Conservation (phyloP, 1,140 invertebrate species). For the Scaptodrosophila lebanonensis region DNA sequence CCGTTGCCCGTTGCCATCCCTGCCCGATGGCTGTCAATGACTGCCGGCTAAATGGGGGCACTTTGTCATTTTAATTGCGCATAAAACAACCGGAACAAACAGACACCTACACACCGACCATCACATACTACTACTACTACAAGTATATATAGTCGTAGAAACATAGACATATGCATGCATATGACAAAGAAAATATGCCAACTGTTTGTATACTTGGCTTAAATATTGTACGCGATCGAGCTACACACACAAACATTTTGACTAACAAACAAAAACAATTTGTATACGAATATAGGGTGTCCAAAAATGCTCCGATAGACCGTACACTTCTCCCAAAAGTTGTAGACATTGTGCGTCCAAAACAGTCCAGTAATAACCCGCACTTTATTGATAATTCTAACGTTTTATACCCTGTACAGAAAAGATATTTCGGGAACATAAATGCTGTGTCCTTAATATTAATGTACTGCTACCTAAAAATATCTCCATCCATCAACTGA, state of each 20-base stretch:
- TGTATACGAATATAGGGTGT: too few relatives aligned
- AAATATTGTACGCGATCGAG: conserved; percentile 54
- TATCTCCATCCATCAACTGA: too few relatives aligned
- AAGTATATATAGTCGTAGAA: neutral
- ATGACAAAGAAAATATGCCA: conserved; percentile 45
- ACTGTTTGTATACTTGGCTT: conserved; percentile 48
- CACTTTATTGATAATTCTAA: too few relatives aligned
- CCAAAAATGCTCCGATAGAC: too few relatives aligned
- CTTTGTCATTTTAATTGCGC: conserved; percentile 63
- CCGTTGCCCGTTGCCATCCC: conserved; percentile 21
- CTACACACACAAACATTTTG: conserved; percentile 2
- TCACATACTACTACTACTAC: conserved; percentile 1
- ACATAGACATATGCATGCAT: conserved; percentile 34
- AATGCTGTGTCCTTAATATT: too few relatives aligned
- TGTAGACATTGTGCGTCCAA: too few relatives aligned
- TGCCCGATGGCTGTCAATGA: conserved; percentile 1
- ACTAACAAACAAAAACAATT: conserved; percentile 5
- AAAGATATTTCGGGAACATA: too few relatives aligned
- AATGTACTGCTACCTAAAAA: too few relatives aligned
- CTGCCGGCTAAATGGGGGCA: conserved; percentile 22
- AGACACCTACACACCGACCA: conserved; percentile 12
- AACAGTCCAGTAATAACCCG: too few relatives aligned
- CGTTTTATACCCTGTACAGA: too few relatives aligned
- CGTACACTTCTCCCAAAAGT: too few relatives aligned
- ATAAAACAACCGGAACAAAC: conserved; percentile 40